These are phyloP conservation scores for Aphelenchoides bicaudatus DNA, from an alignment of 2,888 invertebrate genomes.

Conservation along the genomic window DNA sequence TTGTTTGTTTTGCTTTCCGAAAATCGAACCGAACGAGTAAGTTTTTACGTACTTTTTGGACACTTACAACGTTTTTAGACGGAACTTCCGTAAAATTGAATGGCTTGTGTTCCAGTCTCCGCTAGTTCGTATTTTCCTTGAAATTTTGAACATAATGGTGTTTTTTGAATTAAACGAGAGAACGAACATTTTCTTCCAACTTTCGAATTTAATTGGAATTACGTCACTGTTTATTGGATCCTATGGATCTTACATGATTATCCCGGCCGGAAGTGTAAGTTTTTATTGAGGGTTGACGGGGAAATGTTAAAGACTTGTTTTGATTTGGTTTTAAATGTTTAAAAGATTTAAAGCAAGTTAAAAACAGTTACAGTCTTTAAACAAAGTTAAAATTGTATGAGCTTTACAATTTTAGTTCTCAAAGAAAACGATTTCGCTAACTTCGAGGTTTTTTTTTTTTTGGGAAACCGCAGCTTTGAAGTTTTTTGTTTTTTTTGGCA, in stretches of 20 bases:
- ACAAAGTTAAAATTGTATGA: background rate
- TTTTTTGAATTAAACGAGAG: conserved; percentile 48
- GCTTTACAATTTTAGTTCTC: background rate
- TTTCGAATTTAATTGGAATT: conserved; percentile 50
- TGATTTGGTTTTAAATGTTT: conserved; percentile 19
- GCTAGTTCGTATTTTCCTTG: conserved; percentile 51
- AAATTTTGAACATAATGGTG: conserved; percentile 51
- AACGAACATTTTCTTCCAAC: conserved; percentile 46
- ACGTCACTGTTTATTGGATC: conserved; percentile 56
- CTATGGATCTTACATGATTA: conserved; percentile 56
- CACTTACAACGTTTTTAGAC: conserved; percentile 18
- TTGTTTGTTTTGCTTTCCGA: conserved; percentile 36
- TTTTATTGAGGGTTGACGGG: conserved; percentile 6
- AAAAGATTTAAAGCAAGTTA: too few relatives aligned
- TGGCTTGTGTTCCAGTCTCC: conserved; percentile 59
- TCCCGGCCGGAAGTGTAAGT: conserved; percentile 51
- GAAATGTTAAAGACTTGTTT: background rate
- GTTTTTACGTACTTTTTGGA: background rate
- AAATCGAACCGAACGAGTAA: conserved; percentile 33
- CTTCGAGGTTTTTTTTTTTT: too few relatives aligned
- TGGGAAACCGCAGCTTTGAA: too few relatives aligned
- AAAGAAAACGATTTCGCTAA: too few relatives aligned
- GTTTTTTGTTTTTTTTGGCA: too few relatives aligned
- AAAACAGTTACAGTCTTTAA: too few relatives aligned
- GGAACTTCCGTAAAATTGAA: conserved; percentile 51